Conservation (phyloP, 2,797 vertebrate species). For the Selene dorsalis region DNA sequence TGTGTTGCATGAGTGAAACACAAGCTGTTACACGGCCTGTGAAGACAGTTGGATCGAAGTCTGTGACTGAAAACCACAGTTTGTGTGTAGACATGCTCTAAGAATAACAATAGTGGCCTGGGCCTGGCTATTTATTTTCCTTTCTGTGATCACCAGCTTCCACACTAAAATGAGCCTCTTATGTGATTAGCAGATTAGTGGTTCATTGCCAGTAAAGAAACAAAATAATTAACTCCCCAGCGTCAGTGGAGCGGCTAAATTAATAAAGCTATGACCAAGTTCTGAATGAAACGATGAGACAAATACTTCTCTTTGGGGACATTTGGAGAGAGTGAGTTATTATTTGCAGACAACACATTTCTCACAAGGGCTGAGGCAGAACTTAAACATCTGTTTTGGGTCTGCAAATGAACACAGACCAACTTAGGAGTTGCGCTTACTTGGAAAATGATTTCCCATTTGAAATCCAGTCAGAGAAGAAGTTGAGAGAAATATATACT, state of each 20-base stretch:
- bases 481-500: slow-evolving; percentile 62
- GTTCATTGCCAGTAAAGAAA: slow-evolving; percentile 22
- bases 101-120: background rate
- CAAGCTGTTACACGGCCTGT: background rate
- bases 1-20: background rate
- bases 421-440: slow-evolving; percentile 60
- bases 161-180: slow-evolving; percentile 44
- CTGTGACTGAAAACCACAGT: background rate
- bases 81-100: background rate
- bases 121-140: slow-evolving; percentile 48
- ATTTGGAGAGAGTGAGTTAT: slow-evolving; percentile 42
- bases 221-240: background rate
- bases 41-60: background rate
- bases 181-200: slow-evolving; percentile 54
- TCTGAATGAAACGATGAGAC: slow-evolving; percentile 12
- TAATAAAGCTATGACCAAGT: slow-evolving; percentile 22
- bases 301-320: slow-evolving; percentile 30
- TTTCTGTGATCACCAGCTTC: slow-evolving; percentile 37
- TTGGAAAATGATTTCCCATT: slow-evolving; percentile 78
- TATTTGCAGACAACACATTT: slow-evolving; percentile 71
- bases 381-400: slow-evolving; percentile 80
- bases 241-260: slow-evolving; percentile 24
- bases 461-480: slow-evolving; percentile 70
- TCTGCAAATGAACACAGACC: slow-evolving; percentile 69
- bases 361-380: slow-evolving; percentile 59